phyloP scores from a whole-genome alignment of 2,888 invertebrate genomes.

The Papilio gigon region DNA sequence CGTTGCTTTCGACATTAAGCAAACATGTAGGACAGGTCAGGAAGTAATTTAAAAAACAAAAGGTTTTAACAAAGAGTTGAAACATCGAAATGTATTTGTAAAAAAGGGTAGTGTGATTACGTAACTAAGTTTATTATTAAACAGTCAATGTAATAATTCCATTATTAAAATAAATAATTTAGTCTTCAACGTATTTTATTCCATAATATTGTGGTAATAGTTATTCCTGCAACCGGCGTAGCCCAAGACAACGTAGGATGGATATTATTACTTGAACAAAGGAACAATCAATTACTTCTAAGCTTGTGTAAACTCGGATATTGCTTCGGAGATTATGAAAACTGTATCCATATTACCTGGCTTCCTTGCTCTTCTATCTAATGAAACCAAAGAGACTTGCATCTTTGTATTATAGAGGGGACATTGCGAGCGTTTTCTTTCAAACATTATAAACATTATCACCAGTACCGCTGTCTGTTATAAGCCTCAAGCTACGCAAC shows the following conservation, averaged over 20 bases:
- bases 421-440: too few species aligned
- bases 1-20: neutral
- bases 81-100: neutral
- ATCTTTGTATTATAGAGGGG: too few species aligned
- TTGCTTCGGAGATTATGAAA: slow-evolving; percentile 4
- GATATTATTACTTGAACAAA: neutral
- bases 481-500: too few species aligned
- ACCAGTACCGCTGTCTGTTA: too few species aligned
- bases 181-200: too few species aligned
- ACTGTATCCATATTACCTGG: slow-evolving; percentile 2
- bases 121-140: too few species aligned
- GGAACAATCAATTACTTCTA: neutral
- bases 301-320: slow-evolving; percentile 5
- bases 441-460: too few species aligned
- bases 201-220: too few species aligned
- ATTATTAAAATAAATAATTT: too few species aligned
- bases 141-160: too few species aligned
- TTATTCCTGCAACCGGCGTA: neutral
- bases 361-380: neutral
- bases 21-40: slow-evolving; percentile 7
- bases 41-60: slow-evolving; percentile 12
- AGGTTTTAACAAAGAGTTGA: neutral
- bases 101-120: too few species aligned
- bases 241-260: neutral
- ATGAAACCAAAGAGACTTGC: neutral